phyloP scores from a whole-genome alignment of 2,113 vertebrate genomes.

The Daubentonia madagascariensis region DNA sequence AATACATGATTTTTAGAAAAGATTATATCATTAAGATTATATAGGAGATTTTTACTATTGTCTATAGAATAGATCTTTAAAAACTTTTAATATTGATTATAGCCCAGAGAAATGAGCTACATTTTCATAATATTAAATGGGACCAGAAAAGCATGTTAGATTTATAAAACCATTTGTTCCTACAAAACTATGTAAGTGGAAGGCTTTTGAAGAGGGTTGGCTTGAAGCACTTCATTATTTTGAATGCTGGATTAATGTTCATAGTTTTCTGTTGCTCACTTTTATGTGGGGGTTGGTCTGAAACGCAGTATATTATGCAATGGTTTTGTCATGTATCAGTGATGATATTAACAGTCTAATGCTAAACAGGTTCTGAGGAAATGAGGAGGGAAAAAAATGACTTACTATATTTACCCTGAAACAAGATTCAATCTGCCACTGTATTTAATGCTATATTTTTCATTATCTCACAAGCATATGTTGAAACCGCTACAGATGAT shows the following conservation, averaged over 20 bases:
- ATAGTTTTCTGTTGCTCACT: slow-evolving; percentile 87
- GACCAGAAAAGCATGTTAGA: slow-evolving; percentile 42
- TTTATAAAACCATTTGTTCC: slow-evolving; percentile 63
- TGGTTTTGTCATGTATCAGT: slow-evolving; percentile 89
- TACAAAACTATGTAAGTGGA: slow-evolving; percentile 35
- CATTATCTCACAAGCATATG: slow-evolving; percentile 97
- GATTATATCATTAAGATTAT: background rate
- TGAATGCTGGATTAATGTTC: slow-evolving; percentile 90
- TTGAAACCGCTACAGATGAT: slow-evolving; percentile 93
- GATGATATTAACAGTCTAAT: slow-evolving; percentile 91
- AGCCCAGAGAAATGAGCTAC: slow-evolving; percentile 16
- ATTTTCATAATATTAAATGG: slow-evolving; percentile 58
- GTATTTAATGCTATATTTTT: slow-evolving; percentile 96
- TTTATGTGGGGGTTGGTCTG: slow-evolving; percentile 86
- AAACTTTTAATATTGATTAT: background rate
- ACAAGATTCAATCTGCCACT: slow-evolving; percentile 95
- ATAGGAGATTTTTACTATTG: slow-evolving; percentile 3
- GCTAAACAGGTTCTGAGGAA: slow-evolving; percentile 93
- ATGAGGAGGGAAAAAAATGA: slow-evolving; percentile 88
- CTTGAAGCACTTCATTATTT: slow-evolving; percentile 86
- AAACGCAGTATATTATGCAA: slow-evolving; percentile 91
- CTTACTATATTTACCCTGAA: slow-evolving; percentile 92
- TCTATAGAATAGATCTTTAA: background rate
- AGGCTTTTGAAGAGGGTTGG: slow-evolving; percentile 67
- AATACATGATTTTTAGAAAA: slow-evolving; percentile 25